Evolutionary conservation across 2,113 vertebrate species (phyloP).

Genomic region (Zosterops hypoxanthus): DNA sequence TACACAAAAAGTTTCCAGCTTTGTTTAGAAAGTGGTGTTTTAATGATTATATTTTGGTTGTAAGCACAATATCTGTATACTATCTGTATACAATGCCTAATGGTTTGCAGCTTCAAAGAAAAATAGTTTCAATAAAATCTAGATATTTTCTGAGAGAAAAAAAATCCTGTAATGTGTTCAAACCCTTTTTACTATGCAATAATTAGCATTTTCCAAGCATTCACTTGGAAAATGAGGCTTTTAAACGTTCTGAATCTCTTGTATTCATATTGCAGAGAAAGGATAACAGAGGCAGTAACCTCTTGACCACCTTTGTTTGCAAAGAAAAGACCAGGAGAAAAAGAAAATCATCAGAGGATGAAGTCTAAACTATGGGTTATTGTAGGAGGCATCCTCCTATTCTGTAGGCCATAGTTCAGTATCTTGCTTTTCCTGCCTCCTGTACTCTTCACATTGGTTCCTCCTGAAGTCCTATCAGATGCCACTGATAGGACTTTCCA

Average conservation of each 20-base stretch:
- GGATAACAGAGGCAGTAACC: neutral
- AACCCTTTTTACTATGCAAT: neutral
- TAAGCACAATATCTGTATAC: neutral
- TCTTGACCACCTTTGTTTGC: neutral
- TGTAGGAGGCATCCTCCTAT: neutral
- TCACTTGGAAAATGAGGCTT: neutral
- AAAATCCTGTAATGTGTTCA: neutral
- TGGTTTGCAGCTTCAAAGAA: conserved; percentile 9
- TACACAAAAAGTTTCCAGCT: conserved; percentile 35
- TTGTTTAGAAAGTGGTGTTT: conserved; percentile 49
- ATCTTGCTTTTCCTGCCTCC: neutral
- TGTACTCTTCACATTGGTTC: neutral
- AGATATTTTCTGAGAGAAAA: neutral
- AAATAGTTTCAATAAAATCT: neutral
- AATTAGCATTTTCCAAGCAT: conserved; percentile 29
- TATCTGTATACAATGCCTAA: neutral
- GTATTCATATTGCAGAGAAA: neutral
- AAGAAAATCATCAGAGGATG: neutral
- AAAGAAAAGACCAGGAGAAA: neutral
- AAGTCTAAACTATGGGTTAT: neutral
- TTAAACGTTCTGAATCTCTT: neutral
- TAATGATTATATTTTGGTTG: conserved; percentile 26
- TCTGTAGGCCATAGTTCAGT: neutral
- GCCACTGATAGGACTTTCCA: neutral
- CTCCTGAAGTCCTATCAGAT: neutral